Evolutionary conservation across 2,888 invertebrate species (phyloP).

Genomic region (Drosophila vallismaia): DNA sequence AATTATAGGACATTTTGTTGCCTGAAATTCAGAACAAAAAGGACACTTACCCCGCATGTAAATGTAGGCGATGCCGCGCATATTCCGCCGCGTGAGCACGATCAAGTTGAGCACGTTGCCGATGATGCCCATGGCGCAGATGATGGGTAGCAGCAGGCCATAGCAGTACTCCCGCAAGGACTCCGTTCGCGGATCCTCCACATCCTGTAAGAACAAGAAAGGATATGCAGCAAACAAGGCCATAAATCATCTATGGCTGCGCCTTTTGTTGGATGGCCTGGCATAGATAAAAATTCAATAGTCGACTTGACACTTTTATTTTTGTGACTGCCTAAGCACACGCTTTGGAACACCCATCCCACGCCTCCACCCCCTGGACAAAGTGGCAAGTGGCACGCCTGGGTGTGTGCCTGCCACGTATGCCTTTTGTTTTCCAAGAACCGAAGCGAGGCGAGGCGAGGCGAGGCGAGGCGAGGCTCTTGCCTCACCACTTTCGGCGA

Average conservation of each 20-base stretch:
- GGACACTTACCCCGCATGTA: constrained; percentile 89
- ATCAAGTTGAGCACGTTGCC: constrained; percentile 91
- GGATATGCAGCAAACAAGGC: constrained; percentile 27
- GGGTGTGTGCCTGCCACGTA: constrained; percentile 46
- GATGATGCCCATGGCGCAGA: constrained; percentile 89
- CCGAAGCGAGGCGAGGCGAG: no score
- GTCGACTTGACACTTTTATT: constrained; percentile 79
- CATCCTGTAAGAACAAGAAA: constrained; percentile 56
- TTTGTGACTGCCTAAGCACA: constrained; percentile 65
- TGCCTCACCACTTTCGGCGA: neutral
- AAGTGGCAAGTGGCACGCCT: constrained; percentile 33
- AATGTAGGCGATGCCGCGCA: constrained; percentile 92
- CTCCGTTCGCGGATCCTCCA: constrained; percentile 87
- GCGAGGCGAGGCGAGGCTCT: neutral
- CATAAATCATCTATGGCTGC: constrained; percentile 65
- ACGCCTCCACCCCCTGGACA: neutral
- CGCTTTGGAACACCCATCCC: neutral
- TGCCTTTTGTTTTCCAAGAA: constrained; percentile 7
- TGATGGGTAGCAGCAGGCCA: constrained; percentile 88
- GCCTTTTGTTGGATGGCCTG: constrained; percentile 36
- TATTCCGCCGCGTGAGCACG: constrained; percentile 90
- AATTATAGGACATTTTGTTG: no score
- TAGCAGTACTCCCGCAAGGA: constrained; percentile 87
- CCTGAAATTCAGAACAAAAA: neutral
- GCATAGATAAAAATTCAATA: constrained; percentile 76